Evolutionary conservation across 2,888 invertebrate genomes (phyloP), one percentile per base, ranked within the genome.

Genomic region (Sicus ferrugineus): DNA sequence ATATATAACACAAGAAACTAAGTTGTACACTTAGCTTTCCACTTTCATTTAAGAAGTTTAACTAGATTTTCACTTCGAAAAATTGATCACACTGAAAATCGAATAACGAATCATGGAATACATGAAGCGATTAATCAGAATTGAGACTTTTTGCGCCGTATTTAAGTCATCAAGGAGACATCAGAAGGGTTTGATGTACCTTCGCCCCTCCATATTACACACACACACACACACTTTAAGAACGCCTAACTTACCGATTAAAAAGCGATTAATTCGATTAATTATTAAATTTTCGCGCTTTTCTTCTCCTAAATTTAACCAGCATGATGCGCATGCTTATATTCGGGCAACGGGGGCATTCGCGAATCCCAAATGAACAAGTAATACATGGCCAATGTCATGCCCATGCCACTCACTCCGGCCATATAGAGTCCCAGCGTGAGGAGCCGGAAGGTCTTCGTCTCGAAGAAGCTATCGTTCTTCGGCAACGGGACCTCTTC

Each of bases 331-430:
- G 81, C 77, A 34, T 80, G 83, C 76, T 82, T 84, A 70, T 81
- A 80, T 50, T 81, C 77, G 58, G 84, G 84, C 70, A 84, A 69
- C 11, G 83, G 80, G 42, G 84, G 84, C 84, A 84, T 84, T 30
- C 79, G 77, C 2, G 84, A 84, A 56, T 84, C 84, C 84, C 84
- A 84, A 34, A 84, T 79, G 71, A 84, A 84, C 1, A 84, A 71
- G 74, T 84, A 81, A 69, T 84, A 84, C 69, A 82, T 76, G 31
- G 84, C 84, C 70, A 84, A 70, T 1, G 82, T 77, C 71, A 84
- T 76, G 16, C 84, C 84, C 74, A 84, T 75, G 64, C 84, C 84
- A 56, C 83, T 78, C 0, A 84, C 79, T 2, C 84, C 84, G 38
- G 80, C 81, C 78, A 84, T 76, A 38, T 84, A 84, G 28, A 84